These are phyloP conservation scores for Xiphias gladius DNA, from an alignment of 2,113 vertebrate species.

Conservation along the genomic window DNA sequence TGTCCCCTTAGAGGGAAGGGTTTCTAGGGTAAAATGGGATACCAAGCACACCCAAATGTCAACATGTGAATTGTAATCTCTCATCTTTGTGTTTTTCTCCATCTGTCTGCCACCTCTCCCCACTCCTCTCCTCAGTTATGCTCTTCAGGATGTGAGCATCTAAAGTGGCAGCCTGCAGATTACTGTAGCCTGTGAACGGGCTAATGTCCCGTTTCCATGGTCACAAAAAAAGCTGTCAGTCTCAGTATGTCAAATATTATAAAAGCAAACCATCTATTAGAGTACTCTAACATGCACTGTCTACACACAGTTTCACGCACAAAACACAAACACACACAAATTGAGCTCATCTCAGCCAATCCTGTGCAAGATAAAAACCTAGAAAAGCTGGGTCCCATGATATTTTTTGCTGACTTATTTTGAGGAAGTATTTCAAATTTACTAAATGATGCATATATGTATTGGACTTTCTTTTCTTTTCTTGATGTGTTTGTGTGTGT, in stretches of 20 bases:
- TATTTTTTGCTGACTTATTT: slow-evolving; percentile 16
- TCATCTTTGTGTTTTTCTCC: slow-evolving; percentile 31
- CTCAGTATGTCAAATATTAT: slow-evolving; percentile 50
- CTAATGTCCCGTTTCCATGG: slow-evolving; percentile 77
- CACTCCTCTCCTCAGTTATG: slow-evolving; percentile 15
- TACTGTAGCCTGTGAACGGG: slow-evolving; percentile 41
- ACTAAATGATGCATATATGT: not conserved
- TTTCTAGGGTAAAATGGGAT: not conserved
- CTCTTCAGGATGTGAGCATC: slow-evolving; percentile 49
- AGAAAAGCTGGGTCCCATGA: not conserved
- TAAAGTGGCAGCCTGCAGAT: slow-evolving; percentile 56
- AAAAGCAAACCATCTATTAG: slow-evolving; percentile 58
- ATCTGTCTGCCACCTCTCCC: not conserved
- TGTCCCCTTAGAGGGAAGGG: not conserved
- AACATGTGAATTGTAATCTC: slow-evolving; percentile 36
- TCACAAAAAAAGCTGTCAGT: slow-evolving; percentile 70
- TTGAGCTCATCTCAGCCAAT: not conserved
- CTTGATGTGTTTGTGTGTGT: not conserved
- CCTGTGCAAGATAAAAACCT: not conserved
- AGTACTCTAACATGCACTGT: slow-evolving; percentile 21
- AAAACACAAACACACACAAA: not conserved
- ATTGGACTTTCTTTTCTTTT: not conserved
- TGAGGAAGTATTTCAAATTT: slow-evolving; percentile 10
- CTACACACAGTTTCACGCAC: not conserved
- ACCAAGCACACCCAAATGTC: slow-evolving; percentile 13